Evolutionary conservation across 2,888 invertebrate genomes (phyloP), one percentile per base, ranked within the genome.

Genomic region (Aspidapion aeneum): DNA sequence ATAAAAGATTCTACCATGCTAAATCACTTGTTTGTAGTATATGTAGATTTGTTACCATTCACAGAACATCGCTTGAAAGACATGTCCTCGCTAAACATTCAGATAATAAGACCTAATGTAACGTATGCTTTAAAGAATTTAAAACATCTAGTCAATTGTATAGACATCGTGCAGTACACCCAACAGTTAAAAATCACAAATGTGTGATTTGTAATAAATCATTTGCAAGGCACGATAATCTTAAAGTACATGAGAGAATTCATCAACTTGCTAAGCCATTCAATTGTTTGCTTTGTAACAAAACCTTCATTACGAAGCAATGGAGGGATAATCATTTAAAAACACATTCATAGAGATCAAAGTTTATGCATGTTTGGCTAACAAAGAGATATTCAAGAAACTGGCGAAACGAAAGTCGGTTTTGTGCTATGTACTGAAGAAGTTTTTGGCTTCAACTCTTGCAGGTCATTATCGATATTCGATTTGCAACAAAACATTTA

Each of bases 231-330:
- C 60, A 61, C 21, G 63, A 66, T 56, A 64, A 63, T 57, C 64
- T 75, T 21, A 70, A 67, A 19, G 68, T 71, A 18, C 85, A 85
- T 68, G 81, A 83, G 81, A 72, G 81, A 0, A 82, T 82, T 58
- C 85, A 85, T 64, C 83, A 82, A 16, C 83, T 82, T 0, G 82
- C 83, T 21, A 84, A 82, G 67, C 76, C 76, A 2, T 74, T 73
- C 61, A 57, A 55, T n/a, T 74, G 77, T 60, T 61, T 60, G 0
- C 57, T 68, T 35, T 74, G 87, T 67, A 83, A 83, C 0, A 84
- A 83, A 67, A 82, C 82, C 22, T 83, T 85, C 70, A 80, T 84
- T 0, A 85, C 66, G 5, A 66, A 66, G 22, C 66, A 66, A 18
- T 66, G 66, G 66, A 59, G 66, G 52, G 66, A 66, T 62, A 66